Conservation (phyloP, 2,797 vertebrate species). For the Pogonophryne albipinna region DNA sequence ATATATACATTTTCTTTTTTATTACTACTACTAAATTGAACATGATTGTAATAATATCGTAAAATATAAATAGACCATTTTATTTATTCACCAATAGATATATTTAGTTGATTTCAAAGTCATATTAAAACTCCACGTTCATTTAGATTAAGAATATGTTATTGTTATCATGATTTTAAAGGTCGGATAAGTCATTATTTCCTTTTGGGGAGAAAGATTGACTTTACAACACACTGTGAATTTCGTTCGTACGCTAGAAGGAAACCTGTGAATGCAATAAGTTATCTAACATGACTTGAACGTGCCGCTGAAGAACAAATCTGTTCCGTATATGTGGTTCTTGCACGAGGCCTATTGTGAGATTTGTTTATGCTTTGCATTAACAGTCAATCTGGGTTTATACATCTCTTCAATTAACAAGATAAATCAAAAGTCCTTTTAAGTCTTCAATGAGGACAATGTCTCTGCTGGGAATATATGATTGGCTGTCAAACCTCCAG, state of each 20-base stretch:
- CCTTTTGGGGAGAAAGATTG: neutral
- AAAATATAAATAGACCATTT: too few relatives aligned
- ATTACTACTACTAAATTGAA: too few relatives aligned
- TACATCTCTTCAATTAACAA: conserved; percentile 21
- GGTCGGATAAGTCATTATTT: neutral
- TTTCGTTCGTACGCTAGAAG: neutral
- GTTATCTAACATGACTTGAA: neutral
- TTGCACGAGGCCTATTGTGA: conserved; percentile 68
- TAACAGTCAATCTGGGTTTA: conserved; percentile 26
- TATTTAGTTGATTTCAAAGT: neutral
- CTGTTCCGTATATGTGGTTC: conserved; percentile 26
- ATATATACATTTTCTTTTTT: too few relatives aligned
- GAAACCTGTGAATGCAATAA: neutral
- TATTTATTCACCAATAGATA: neutral
- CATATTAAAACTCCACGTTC: neutral
- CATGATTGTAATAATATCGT: too few relatives aligned
- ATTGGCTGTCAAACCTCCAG: conserved; percentile 33
- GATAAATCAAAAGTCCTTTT: neutral
- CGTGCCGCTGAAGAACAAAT: neutral
- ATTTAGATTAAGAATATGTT: neutral
- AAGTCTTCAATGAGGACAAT: neutral
- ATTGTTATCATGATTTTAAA: neutral
- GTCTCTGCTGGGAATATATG: conserved; percentile 29
- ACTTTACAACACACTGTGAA: neutral
- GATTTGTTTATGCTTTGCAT: conserved; percentile 27